phyloP scores from a whole-genome alignment of 2,113 vertebrate genomes.

The Lophius piscatorius region DNA sequence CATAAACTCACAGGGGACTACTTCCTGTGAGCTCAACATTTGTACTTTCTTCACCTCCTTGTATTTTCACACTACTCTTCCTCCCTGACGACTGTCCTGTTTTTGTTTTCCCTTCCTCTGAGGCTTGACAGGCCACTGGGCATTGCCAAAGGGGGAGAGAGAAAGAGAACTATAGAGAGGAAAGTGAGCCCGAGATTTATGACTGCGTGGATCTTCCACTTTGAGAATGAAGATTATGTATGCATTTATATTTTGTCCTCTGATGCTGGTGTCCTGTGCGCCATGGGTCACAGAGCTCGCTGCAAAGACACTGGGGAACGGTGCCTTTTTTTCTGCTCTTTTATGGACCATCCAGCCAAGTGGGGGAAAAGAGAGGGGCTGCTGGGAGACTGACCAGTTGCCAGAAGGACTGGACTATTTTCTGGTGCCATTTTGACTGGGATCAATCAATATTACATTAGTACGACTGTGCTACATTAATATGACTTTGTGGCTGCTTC shows the following conservation, averaged over 20 bases:
- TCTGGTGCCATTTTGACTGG: slow-evolving; percentile 66
- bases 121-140: slow-evolving; percentile 62
- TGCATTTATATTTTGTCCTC: too few species aligned
- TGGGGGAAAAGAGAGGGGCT: slow-evolving; percentile 20
- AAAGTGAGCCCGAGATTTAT: slow-evolving; percentile 60
- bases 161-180: slow-evolving; percentile 11
- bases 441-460: slow-evolving; percentile 72
- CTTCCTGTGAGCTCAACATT: slow-evolving; percentile 70
- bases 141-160: slow-evolving; percentile 4
- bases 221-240: slow-evolving; percentile 63
- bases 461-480: slow-evolving; percentile 54
- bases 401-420: slow-evolving; percentile 45
- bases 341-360: slow-evolving; percentile 19
- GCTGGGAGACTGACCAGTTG: slow-evolving; percentile 50
- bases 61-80: slow-evolving; percentile 66
- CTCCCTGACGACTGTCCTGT: slow-evolving; percentile 38
- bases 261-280: slow-evolving; percentile 31
- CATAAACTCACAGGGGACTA: slow-evolving; percentile 60
- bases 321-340: slow-evolving; percentile 28
- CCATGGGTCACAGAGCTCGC: slow-evolving; percentile 27
- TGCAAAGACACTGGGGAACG: slow-evolving; percentile 18
- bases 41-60: slow-evolving; percentile 72
- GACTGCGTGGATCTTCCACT: slow-evolving; percentile 46
- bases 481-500: slow-evolving; percentile 27
- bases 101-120: slow-evolving; percentile 71